These are phyloP conservation scores for Ictalurus furcatus DNA, from an alignment of 2,113 vertebrate genomes.

Conservation along the genomic window DNA sequence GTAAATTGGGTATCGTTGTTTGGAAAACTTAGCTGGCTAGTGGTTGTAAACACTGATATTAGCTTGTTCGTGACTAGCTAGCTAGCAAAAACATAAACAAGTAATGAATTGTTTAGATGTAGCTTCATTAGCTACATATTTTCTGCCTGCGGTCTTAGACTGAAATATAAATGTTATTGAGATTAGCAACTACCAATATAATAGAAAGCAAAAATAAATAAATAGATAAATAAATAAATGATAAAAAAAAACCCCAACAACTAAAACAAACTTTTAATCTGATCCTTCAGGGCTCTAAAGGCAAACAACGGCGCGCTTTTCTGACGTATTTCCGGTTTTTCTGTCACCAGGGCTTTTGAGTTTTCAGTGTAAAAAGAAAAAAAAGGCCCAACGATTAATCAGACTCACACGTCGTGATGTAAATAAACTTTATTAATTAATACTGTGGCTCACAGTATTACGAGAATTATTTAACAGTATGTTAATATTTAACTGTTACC, in stretches of 20 bases:
- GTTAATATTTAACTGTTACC: not conserved
- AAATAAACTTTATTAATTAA: not conserved
- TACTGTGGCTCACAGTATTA: not conserved
- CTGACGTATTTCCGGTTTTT: conserved; percentile 1
- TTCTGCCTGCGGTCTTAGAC: not conserved
- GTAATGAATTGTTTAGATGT: not conserved
- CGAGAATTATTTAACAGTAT: not conserved
- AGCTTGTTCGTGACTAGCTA: not conserved
- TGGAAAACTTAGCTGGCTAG: not conserved
- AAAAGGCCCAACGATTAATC: not conserved
- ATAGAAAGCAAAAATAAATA: not conserved
- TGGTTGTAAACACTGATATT: conserved; percentile 13
- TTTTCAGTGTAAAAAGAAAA: not conserved
- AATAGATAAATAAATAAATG: not conserved
- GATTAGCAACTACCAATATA: not conserved
- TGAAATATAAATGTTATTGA: not conserved
- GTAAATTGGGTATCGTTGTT: not conserved
- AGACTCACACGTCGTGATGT: not conserved
- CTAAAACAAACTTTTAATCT: not conserved
- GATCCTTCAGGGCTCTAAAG: not conserved
- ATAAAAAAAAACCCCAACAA: not conserved
- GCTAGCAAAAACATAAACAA: not conserved
- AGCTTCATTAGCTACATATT: not conserved
- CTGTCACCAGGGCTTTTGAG: not conserved
- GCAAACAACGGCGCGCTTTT: not conserved